These are phyloP conservation scores for Callimorpha dominula DNA, from an alignment of 2,888 invertebrate species.

Conservation along the genomic window DNA sequence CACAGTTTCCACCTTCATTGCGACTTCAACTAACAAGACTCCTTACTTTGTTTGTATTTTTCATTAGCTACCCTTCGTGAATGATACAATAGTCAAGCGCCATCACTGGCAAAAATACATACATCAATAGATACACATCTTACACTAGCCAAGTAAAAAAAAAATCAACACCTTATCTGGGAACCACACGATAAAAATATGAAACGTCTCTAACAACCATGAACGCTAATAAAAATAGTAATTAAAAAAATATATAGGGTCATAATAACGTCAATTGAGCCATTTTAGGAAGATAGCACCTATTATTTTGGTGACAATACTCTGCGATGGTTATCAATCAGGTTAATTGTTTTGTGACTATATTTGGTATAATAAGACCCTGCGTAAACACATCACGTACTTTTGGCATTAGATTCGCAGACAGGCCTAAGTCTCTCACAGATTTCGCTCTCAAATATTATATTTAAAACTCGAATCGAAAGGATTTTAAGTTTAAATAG, in stretches of 20 bases:
- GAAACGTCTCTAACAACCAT: conserved; percentile 22
- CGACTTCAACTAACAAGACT: neutral
- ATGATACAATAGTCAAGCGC: neutral
- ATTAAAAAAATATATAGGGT: conserved; percentile 37
- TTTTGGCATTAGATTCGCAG: conserved; percentile 3
- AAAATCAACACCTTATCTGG: conserved; percentile 9
- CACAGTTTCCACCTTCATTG: neutral
- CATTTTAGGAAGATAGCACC: conserved; percentile 28
- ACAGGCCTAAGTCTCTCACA: neutral
- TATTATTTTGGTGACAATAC: conserved; percentile 22
- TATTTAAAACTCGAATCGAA: neutral
- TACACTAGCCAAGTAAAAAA: neutral
- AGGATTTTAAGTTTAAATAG: neutral
- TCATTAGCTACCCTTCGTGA: neutral
- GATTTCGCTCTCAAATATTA: neutral
- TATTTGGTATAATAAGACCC: conserved; percentile 20
- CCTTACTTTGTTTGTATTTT: neutral
- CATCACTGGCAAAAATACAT: too few relatives aligned
- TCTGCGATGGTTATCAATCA: conserved; percentile 42
- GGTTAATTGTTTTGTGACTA: conserved; percentile 40
- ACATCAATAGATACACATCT: neutral
- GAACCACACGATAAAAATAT: conserved; percentile 17
- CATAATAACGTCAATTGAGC: conserved; percentile 38
- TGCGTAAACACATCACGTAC: conserved; percentile 8
- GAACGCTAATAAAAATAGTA: conserved; percentile 45